Base-by-base conservation (phyloP, 2,113 vertebrate genomes). In the Xiphophorus hellerii region DNA sequence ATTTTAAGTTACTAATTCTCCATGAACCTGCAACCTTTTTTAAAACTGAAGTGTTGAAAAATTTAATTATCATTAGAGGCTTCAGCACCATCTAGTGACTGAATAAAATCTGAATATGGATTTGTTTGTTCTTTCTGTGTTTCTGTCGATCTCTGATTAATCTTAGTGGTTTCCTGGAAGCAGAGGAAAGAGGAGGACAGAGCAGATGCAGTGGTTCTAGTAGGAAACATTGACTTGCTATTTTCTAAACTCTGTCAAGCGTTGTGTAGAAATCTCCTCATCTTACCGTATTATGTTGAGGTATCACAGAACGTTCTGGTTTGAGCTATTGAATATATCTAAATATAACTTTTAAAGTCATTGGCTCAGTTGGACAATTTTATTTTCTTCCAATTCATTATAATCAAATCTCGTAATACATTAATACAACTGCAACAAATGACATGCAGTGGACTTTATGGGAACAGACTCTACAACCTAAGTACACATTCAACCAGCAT, bases 241-340 rank as follows among this genome's bases (percentile, higher is more conserved):
- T 78, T 89, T 84, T 91, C 87, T 77, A 92, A 93, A 93, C 88
- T 92, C 71, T 90, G 90, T 91, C 89, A 83, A 85, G 62, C 25
- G 61, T 81, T 82, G 89, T 86, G 70, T 86, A 84, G 66, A 62
- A 60, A 90, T 74, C 71, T 80, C 42, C 58, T 76, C 62, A 30
- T 78, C 70, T 76, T 77, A 65, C 79, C 79, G 86, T 84, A 73
- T 86, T 89, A 85, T 86, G 65, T 88, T 78, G 62, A 72, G 71
- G 77, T 87, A 83, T 87, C 86, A 81, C 51, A 63, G 60, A 48
- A 78, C 61, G 31, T 54, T 86, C 90, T 90, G 87, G 71, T 87
- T 90, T 51, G 61, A 66, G 74, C 39, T 76, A 54, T 2, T 39
- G 44, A 74, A 31, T 48, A 5, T 1, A 12, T 51, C 68, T 77